A percentile compares a stretch with the other conserved stretches of the same genome.
Evolutionary conservation across 2,113 vertebrate species (phyloP).

Genomic region (Tupaia chinensis): DNA sequence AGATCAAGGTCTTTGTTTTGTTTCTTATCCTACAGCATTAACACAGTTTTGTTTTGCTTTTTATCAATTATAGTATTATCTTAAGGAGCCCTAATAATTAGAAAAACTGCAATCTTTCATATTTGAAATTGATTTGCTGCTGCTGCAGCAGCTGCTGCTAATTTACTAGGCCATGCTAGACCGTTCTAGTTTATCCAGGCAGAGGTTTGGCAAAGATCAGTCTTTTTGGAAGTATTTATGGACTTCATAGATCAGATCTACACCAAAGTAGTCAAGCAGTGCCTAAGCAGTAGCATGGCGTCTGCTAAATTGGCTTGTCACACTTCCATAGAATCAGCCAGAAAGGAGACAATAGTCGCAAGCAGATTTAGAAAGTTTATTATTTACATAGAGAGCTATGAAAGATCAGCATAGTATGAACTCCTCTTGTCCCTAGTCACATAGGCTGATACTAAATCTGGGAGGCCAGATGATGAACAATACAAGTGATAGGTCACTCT

Average conservation of each 20-base stretch:
- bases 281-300: slow-evolving; percentile 25
- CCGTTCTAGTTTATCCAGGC: slow-evolving; percentile 62
- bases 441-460: slow-evolving; percentile 4
- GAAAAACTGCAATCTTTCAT: slow-evolving; percentile 43
- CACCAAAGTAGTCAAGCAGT: slow-evolving; percentile 58
- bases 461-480: not conserved
- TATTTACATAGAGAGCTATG: slow-evolving; percentile 51
- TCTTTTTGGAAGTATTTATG: slow-evolving; percentile 54
- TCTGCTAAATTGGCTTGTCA: slow-evolving; percentile 30
- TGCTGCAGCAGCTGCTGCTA: not conserved
- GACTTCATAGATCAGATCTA: slow-evolving; percentile 51
- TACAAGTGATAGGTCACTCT: not conserved
- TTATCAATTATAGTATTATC: slow-evolving; percentile 54
- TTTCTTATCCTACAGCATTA: slow-evolving; percentile 33
- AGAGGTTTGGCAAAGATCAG: slow-evolving; percentile 57
- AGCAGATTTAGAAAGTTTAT: slow-evolving; percentile 41
- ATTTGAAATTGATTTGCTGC: slow-evolving; percentile 37
- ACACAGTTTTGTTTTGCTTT: not conserved
- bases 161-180: slow-evolving; percentile 67
- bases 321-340: slow-evolving; percentile 21
- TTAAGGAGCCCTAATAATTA: slow-evolving; percentile 28
- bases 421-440: not conserved
- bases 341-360: slow-evolving; percentile 1
- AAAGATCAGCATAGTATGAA: slow-evolving; percentile 25
- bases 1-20: slow-evolving; percentile 14